Conservation (phyloP, 2,888 invertebrate species). For the Ferdinandea cuprea region DNA sequence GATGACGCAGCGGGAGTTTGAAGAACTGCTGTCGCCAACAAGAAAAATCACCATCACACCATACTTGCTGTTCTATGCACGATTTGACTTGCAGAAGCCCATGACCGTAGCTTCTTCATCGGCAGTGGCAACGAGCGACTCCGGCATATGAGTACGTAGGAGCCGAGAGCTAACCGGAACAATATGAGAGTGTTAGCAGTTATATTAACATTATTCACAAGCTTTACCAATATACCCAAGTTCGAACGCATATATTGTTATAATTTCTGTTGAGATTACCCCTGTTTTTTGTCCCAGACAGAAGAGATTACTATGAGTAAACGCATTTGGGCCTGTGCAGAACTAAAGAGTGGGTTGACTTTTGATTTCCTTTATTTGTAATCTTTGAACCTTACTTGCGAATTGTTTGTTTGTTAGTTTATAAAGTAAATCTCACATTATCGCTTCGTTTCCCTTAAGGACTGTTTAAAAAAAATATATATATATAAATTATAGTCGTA, state of each 20-base stretch:
- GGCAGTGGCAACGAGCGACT: constrained; percentile 37
- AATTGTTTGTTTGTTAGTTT: constrained; percentile 19
- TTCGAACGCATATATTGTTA: constrained; percentile 26
- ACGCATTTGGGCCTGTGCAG: not conserved
- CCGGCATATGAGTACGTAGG: constrained; percentile 56
- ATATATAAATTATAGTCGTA: constrained; percentile 27
- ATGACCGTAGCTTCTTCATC: no score
- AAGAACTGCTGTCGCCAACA: constrained; percentile 89
- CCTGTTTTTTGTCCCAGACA: constrained; percentile 52
- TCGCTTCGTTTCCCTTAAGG: constrained; percentile 26
- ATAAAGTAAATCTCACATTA: constrained; percentile 43
- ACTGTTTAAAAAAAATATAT: constrained; percentile 43
- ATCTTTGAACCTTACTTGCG: constrained; percentile 31
- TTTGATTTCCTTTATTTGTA: constrained; percentile 54
- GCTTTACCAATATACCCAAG: constrained; percentile 63
- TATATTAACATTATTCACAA: constrained; percentile 54
- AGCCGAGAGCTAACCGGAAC: constrained; percentile 60
- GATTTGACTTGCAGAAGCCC: constrained; percentile 83
- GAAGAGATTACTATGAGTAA: constrained; percentile 35
- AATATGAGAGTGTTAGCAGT: constrained; percentile 58
- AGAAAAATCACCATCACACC: constrained; percentile 92
- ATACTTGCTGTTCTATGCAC: constrained; percentile 93
- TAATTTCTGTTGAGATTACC: constrained; percentile 54
- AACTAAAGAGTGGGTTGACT: constrained; percentile 42
- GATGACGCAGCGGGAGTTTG: constrained; percentile 90